phyloP scores from a whole-genome alignment of 1,140 invertebrate species.

The Matsumurasca onukii region DNA sequence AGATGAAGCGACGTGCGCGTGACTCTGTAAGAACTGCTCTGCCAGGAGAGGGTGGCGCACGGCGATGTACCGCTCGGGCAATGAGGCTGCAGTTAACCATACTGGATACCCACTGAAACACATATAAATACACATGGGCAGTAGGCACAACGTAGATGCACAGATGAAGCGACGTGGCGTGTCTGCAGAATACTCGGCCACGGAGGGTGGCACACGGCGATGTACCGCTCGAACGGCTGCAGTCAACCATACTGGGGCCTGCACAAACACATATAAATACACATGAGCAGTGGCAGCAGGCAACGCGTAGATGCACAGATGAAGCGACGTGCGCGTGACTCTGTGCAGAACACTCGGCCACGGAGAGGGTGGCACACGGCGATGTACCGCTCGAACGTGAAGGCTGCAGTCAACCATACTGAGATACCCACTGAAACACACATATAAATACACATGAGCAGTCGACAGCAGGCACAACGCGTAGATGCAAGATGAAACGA shows the following conservation, averaged over 20 bases:
- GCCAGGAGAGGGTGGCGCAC: conserved; percentile 73
- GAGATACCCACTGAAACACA: conserved; percentile 62
- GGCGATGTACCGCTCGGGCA: conserved; percentile 74
- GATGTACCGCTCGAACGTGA: conserved; percentile 77
- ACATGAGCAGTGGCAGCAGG: no score
- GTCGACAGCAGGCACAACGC: no score
- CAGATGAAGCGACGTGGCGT: no score
- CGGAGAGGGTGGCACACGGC: conserved; percentile 75
- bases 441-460: neutral
- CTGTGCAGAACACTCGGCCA: conserved; percentile 69
- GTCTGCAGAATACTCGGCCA: no score
- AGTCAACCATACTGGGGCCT: no score
- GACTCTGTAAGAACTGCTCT: conserved; percentile 67
- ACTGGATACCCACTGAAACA: conserved; percentile 65
- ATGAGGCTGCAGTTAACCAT: conserved; percentile 77
- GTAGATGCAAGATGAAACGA: no score
- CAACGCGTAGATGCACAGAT: no score
- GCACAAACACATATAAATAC: no score
- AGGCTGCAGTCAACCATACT: conserved; percentile 75
- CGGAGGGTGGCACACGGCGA: no score
- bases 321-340: conserved; percentile 58
- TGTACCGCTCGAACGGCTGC: no score
- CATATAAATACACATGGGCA: conserved; percentile 41
- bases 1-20: conserved; percentile 59
- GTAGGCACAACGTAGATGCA: no score